Conservation (phyloP, 2,888 invertebrate genomes). For the Alsophila aescularia region DNA sequence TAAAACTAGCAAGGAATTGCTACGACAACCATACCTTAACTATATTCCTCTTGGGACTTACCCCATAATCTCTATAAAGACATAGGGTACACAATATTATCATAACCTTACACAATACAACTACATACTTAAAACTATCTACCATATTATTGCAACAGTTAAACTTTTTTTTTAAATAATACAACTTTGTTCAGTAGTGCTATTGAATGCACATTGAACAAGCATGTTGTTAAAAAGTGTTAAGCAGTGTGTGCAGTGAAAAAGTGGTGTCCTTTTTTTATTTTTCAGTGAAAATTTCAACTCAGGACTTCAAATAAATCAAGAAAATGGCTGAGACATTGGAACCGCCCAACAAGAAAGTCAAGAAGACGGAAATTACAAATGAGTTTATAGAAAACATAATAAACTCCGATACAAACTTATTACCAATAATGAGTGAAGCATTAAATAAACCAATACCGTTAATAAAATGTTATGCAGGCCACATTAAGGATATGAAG, state of each 20-base stretch:
- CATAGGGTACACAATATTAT: too few relatives aligned
- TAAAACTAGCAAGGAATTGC: slow-evolving; percentile 3
- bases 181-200: too few relatives aligned
- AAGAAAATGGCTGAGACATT: slow-evolving; percentile 18
- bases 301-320: slow-evolving; percentile 23
- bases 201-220: too few relatives aligned
- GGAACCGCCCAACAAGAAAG: slow-evolving; percentile 61
- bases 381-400: slow-evolving; percentile 53
- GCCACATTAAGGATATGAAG: slow-evolving; percentile 84
- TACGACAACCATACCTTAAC: not conserved
- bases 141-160: too few relatives aligned
- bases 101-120: too few relatives aligned
- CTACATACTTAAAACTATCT: too few relatives aligned
- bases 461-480: slow-evolving; percentile 85
- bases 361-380: slow-evolving; percentile 47
- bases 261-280: slow-evolving; percentile 67
- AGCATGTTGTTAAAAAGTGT: slow-evolving; percentile 15
- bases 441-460: slow-evolving; percentile 77
- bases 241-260: slow-evolving; percentile 46
- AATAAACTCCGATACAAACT: slow-evolving; percentile 49
- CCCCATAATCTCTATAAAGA: not conserved
- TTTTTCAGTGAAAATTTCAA: slow-evolving; percentile 59
- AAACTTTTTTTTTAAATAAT: too few relatives aligned
- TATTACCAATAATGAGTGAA: slow-evolving; percentile 82
- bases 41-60: not conserved